A percentile compares a stretch with the other conserved stretches of the same genome.
phyloP scores from a whole-genome alignment of 2,113 vertebrate species.

The Pongo abelii region DNA sequence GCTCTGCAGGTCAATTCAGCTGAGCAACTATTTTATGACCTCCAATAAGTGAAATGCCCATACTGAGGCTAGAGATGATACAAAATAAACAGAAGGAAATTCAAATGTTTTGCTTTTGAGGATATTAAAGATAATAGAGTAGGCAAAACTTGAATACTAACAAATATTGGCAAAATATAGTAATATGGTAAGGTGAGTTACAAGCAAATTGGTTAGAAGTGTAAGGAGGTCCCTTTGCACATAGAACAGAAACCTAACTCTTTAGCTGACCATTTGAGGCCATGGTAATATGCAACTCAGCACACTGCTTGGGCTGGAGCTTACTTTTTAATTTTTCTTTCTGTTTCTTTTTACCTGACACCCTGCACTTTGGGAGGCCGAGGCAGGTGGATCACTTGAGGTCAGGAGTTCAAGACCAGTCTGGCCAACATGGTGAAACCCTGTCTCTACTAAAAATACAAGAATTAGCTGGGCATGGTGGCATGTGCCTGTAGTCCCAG shows the following conservation, averaged over 20 bases:
- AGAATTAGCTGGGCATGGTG: no score
- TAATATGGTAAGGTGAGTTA: not conserved
- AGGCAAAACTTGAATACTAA: not conserved
- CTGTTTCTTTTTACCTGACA: not conserved
- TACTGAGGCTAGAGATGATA: not conserved
- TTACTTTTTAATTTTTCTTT: not conserved
- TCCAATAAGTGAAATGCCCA: not conserved
- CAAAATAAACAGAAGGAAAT: not conserved
- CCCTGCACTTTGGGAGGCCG: not conserved
- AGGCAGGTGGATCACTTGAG: no score
- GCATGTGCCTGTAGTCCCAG: no score
- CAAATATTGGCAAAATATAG: not conserved
- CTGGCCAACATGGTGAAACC: no score
- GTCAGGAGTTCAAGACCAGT: no score
- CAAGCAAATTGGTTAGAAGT: not conserved
- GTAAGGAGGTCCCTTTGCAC: not conserved
- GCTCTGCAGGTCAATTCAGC: accelerated
- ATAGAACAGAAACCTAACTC: not conserved
- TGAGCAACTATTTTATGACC: not conserved
- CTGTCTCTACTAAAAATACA: no score
- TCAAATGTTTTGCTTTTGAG: not conserved
- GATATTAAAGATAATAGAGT: not conserved
- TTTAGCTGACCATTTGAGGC: not conserved
- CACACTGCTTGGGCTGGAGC: not conserved
- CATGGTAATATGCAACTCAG: not conserved